phyloP scores from a whole-genome alignment of 1,140 invertebrate genomes.

The Zaprionus inermis region DNA sequence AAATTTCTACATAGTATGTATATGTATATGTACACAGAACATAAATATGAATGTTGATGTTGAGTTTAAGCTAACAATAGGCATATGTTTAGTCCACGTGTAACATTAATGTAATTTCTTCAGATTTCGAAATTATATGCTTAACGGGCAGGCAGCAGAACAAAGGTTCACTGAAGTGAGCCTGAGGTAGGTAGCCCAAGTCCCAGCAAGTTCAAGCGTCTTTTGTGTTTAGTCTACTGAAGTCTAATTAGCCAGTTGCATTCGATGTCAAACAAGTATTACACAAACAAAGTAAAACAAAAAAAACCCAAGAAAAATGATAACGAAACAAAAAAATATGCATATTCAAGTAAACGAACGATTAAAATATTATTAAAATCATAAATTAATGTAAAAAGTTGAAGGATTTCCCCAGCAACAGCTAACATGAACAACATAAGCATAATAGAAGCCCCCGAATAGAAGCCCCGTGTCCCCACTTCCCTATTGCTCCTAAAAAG shows the following conservation, averaged over 20 bases:
- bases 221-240: constrained; percentile 40
- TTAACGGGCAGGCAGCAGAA: background rate
- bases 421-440: constrained; percentile 2
- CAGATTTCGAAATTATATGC: constrained; percentile 24
- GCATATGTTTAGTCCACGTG: constrained; percentile 71
- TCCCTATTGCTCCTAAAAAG: constrained; percentile 17
- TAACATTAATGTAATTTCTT: constrained; percentile 62
- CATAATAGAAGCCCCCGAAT: constrained; percentile 33
- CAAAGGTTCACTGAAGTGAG: no score
- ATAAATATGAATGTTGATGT: constrained; percentile 67
- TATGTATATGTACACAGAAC: constrained; percentile 46
- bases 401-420: constrained; percentile 30
- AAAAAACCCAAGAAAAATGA: constrained; percentile 27
- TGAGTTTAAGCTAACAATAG: constrained; percentile 70
- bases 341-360: constrained; percentile 58
- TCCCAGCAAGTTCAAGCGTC: background rate
- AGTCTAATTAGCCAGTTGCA: constrained; percentile 51
- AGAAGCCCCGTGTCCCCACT: constrained; percentile 14
- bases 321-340: constrained; percentile 43
- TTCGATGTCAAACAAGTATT: constrained; percentile 66
- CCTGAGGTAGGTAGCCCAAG: background rate
- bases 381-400: constrained; percentile 74
- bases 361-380: constrained; percentile 49
- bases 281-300: constrained; percentile 42
- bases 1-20: constrained; percentile 27